A percentile compares a stretch with the other conserved stretches of the same genome.
phyloP scores from a whole-genome alignment of 2,113 vertebrate species.

The Baryphthengus martii region DNA sequence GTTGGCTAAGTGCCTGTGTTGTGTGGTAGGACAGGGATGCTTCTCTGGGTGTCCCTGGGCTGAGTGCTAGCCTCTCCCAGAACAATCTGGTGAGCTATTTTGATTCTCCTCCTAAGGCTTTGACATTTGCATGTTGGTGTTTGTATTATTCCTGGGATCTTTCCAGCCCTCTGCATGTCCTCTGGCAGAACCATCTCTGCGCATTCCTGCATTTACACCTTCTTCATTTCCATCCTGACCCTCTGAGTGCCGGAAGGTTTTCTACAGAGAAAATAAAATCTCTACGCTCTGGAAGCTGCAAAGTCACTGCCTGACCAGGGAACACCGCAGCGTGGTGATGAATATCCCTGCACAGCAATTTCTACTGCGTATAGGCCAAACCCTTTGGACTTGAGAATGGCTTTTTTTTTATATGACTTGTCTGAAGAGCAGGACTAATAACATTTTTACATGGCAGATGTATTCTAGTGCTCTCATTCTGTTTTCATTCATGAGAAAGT shows the following conservation, averaged over 20 bases:
- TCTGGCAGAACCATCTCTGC: not conserved
- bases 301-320: not conserved
- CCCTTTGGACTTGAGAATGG: not conserved
- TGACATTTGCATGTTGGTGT: not conserved
- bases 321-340: not conserved
- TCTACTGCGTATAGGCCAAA: not conserved
- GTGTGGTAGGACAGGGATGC: not conserved
- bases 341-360: not conserved
- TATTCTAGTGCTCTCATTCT: not conserved
- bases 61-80: not conserved
- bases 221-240: not conserved
- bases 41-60: not conserved
- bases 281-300: not conserved
- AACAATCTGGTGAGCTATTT: not conserved
- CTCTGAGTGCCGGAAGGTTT: not conserved
- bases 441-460: not conserved
- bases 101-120: not conserved
- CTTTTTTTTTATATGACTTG: not conserved
- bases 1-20: accelerated
- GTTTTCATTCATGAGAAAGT: not conserved
- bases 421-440: not conserved
- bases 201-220: conserved; percentile 1
- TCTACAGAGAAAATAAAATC: not conserved
- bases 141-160: not conserved
- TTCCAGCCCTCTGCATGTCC: not conserved